These are phyloP conservation scores for Drosophila paulistorum DNA, from an alignment of 1,140 invertebrate genomes.

Conservation along the genomic window DNA sequence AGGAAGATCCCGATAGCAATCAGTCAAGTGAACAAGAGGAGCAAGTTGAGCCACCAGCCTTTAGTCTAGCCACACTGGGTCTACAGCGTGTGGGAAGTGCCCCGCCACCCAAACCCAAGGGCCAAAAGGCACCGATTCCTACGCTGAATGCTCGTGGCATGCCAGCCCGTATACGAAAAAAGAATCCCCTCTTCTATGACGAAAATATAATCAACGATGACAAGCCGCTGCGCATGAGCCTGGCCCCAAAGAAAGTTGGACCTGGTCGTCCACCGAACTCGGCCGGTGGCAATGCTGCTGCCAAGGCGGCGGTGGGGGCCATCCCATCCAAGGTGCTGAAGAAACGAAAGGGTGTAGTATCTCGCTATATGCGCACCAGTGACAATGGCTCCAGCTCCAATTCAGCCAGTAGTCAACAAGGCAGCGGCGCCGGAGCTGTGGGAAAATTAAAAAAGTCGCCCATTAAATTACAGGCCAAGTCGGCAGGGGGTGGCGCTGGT, in stretches of 20 bases:
- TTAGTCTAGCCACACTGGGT: slow-evolving; percentile 90
- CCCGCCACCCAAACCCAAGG: slow-evolving; percentile 87
- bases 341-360: slow-evolving; percentile 82
- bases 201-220: slow-evolving; percentile 94
- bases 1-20: slow-evolving; percentile 73
- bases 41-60: slow-evolving; percentile 87
- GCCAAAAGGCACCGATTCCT: slow-evolving; percentile 88
- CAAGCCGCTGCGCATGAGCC: slow-evolving; percentile 86
- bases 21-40: slow-evolving; percentile 79
- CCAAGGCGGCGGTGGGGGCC: neutral
- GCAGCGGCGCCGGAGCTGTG: too few species aligned
- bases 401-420: slow-evolving; percentile 25
- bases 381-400: slow-evolving; percentile 70
- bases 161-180: slow-evolving; percentile 94
- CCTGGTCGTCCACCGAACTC: slow-evolving; percentile 38
- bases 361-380: slow-evolving; percentile 75
- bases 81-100: slow-evolving; percentile 90
- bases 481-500: neutral
- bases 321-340: slow-evolving; percentile 83
- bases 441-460: slow-evolving; percentile 42
- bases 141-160: slow-evolving; percentile 92
- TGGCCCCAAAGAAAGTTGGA: slow-evolving; percentile 83
- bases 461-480: slow-evolving; percentile 11
- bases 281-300: slow-evolving; percentile 37
- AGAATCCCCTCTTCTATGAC: slow-evolving; percentile 95